Evolutionary conservation across 2,113 vertebrate species (phyloP), one percentile per base, ranked within the genome.

Genomic region (Proterorhinus semilunaris): DNA sequence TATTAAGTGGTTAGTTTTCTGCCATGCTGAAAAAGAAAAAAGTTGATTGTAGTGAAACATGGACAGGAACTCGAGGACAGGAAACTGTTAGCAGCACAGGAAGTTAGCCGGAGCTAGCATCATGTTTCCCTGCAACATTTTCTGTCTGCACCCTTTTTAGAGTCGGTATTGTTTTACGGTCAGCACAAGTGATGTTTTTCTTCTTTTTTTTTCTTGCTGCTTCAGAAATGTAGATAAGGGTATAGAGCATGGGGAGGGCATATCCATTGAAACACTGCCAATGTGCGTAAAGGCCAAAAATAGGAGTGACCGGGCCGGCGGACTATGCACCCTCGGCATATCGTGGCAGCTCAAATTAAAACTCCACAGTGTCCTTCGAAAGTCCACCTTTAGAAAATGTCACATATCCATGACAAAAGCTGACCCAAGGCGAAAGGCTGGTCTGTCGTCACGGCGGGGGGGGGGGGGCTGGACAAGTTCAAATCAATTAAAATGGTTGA

Each of bases 331-430:
- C 8, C 12, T 44, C 46, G 68, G 15, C 6, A 6, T 42, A 21
- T 15, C 27, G 8, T 66, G 58, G 55, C 17, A 57, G 62, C 16
- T 48, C 65, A 78, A 78, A 84, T 80, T 15, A 73, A 75, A 80
- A 53, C 69, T 61, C 71, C 45, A 15, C 50, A 61, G 81, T 53
- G 78, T 48, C 62, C 65, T 27, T 68, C 47, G 1, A 51, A 61
- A 61, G 64, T 69, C 74, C 63, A 61, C 13, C 27, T 15, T 12
- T 15, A 50, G 44, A 63, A 82, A 83, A 83, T 75, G 78, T 80
- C 69, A 64, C 70, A 81, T 74, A 80, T 78, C 54, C 68, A 80
- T 73, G 73, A 82, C 71, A 83, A 87, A 62, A 72, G 36, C 66
- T 58, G 8, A 42, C 57, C 45, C 10, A 62, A 69, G 54, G 65